Conservation (phyloP, 2,888 invertebrate genomes). For the Subacronicta megacephala region DNA sequence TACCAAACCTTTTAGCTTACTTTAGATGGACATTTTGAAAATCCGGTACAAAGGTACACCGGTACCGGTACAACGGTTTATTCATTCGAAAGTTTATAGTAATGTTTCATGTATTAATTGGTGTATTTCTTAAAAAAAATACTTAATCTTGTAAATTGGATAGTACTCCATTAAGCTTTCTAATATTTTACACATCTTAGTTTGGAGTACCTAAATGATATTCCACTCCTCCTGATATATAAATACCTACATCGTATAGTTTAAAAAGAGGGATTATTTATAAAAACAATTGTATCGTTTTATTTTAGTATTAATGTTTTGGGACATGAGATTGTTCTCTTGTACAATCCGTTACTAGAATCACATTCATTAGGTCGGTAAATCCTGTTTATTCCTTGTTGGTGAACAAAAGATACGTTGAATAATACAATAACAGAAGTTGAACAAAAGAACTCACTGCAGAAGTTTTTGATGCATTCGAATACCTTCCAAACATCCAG, state of each 20-base stretch:
- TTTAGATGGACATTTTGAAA: conserved; percentile 25
- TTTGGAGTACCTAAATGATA: background rate
- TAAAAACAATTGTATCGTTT: too few relatives aligned
- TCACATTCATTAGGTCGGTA: conserved; percentile 38
- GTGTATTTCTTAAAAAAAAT: conserved; percentile 22
- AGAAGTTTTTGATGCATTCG: conserved; percentile 79
- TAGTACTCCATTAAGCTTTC: conserved; percentile 17
- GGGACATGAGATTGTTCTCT: conserved; percentile 23
- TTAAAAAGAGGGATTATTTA: too few relatives aligned
- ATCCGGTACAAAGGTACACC: too few relatives aligned
- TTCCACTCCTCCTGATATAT: too few relatives aligned
- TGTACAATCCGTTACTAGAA: conserved; percentile 24
- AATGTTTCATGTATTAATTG: too few relatives aligned
- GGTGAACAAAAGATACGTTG: conserved; percentile 39
- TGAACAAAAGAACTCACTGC: conserved; percentile 66
- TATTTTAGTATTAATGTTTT: too few relatives aligned
- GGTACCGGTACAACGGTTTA: too few relatives aligned
- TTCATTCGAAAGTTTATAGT: too few relatives aligned
- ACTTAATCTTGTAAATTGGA: conserved; percentile 6
- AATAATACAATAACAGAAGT: conserved; percentile 42
- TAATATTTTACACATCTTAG: conserved; percentile 5
- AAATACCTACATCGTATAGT: too few relatives aligned
- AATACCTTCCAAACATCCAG: conserved; percentile 75
- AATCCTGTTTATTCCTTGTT: conserved; percentile 43
- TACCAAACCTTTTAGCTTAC: conserved; percentile 12